Evolutionary conservation across 2,888 invertebrate genomes (phyloP).

Genomic region (Neoascia interrupta): DNA sequence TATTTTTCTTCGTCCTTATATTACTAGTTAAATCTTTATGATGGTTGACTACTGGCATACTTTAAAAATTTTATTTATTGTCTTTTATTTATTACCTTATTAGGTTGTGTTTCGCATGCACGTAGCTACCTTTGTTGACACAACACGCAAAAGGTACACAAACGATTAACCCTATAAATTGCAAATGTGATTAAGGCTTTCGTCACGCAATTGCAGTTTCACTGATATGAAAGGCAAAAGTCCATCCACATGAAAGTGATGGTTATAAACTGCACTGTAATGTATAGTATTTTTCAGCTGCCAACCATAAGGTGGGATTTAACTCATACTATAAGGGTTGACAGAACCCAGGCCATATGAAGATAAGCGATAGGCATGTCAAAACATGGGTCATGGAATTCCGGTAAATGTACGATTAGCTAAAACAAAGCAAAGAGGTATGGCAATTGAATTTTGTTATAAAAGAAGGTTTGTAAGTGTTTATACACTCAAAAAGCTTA

Average conservation of each 20-base stretch:
- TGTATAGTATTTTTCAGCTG: conserved; percentile 11
- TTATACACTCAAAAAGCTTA: too few relatives aligned
- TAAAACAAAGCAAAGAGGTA: neutral
- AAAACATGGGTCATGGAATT: conserved; percentile 8
- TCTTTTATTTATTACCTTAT: conserved; percentile 53
- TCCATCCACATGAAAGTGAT: neutral
- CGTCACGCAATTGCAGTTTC: conserved; percentile 54
- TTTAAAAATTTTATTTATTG: conserved; percentile 43
- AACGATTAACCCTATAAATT: conserved; percentile 64
- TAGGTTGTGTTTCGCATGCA: conserved; percentile 51
- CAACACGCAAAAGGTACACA: conserved; percentile 56
- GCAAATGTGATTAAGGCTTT: conserved; percentile 47
- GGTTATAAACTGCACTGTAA: conserved; percentile 26
- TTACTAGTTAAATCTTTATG: conserved; percentile 13
- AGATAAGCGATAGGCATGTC: conserved; percentile 20
- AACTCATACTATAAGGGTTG: conserved; percentile 9
- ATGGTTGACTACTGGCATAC: neutral
- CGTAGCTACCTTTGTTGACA: conserved; percentile 52
- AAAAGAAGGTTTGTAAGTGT: too few relatives aligned
- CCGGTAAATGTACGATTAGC: too few relatives aligned
- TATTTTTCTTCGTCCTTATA: conserved; percentile 27
- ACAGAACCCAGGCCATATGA: too few relatives aligned
- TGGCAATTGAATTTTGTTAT: neutral
- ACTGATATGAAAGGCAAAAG: conserved; percentile 14
- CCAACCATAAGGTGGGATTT: neutral